Percentiles rank a stretch among this genome's conserved stretches.
These are phyloP conservation scores for Oreochromis spilurus DNA, from an alignment of 2,113 vertebrate species.

Conservation along the genomic window DNA sequence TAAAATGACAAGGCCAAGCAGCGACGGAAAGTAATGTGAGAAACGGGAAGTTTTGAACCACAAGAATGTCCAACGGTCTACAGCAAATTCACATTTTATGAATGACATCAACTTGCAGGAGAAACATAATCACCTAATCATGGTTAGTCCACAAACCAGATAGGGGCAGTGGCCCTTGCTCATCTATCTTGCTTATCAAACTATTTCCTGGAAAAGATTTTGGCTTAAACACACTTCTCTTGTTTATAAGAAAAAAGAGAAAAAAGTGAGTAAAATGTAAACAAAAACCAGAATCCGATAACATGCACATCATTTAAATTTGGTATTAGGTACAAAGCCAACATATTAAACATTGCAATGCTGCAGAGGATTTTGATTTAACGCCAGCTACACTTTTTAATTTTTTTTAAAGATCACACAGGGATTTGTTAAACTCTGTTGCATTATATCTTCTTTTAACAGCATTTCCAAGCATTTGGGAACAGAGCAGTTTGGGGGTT, in stretches of 20 bases:
- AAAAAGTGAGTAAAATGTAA: background rate
- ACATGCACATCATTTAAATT: background rate
- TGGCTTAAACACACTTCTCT: background rate
- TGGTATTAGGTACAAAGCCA: background rate
- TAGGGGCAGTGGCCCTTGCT: background rate
- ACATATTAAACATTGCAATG: background rate
- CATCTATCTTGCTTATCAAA: background rate
- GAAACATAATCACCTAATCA: background rate
- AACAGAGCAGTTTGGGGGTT: rapidly evolving
- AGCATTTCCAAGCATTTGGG: background rate
- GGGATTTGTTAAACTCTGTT: background rate
- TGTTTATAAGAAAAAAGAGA: background rate
- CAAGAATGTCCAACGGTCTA: slow-evolving; percentile 12
- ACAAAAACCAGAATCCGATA: background rate
- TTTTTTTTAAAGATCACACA: background rate
- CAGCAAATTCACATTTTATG: background rate
- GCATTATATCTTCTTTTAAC: background rate
- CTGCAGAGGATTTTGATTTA: background rate
- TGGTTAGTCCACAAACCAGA: background rate
- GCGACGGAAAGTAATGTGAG: background rate
- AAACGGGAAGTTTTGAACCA: background rate
- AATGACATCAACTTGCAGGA: background rate
- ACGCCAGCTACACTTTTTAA: background rate
- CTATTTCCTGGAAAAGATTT: background rate
- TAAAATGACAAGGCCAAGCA: background rate